These are phyloP conservation scores for Falco biarmicus DNA, from an alignment of 2,797 vertebrate species.

Conservation along the genomic window DNA sequence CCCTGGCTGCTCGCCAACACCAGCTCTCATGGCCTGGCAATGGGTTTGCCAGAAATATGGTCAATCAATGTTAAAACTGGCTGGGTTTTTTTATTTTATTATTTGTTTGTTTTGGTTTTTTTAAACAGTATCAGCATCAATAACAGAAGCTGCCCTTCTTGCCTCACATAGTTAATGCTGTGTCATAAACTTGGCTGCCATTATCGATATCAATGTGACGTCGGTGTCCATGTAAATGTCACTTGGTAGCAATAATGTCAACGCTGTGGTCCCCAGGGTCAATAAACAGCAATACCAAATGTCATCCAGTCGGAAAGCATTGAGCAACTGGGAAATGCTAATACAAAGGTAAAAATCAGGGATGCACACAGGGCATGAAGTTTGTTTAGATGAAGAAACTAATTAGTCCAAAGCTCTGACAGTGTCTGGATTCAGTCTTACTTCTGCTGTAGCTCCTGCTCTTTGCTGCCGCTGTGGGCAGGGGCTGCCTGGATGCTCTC, in stretches of 20 bases:
- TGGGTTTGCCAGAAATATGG: background rate
- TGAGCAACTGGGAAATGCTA: background rate
- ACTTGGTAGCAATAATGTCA: background rate
- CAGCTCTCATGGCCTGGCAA: rapidly evolving
- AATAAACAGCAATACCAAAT: background rate
- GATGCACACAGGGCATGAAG: background rate
- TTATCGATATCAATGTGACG: background rate
- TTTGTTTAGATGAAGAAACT: background rate
- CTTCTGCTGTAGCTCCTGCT: background rate
- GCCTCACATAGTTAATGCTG: background rate
- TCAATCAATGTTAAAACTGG: background rate
- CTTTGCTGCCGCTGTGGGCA: rapidly evolving
- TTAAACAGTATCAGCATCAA: background rate
- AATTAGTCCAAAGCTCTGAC: background rate
- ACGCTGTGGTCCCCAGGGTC: background rate
- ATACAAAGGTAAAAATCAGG: background rate
- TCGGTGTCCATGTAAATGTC: background rate
- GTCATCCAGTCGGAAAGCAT: background rate
- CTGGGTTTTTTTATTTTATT: too few relatives aligned
- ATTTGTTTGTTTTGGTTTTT: background rate
- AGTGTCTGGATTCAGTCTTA: background rate
- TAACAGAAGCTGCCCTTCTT: background rate
- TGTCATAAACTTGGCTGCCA: background rate
- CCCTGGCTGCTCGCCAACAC: rapidly evolving
- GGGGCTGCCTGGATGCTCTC: background rate